Evolutionary conservation across 2,797 vertebrate species (phyloP), one percentile per base, ranked within the genome.

Genomic region (Clarias fuscus): DNA sequence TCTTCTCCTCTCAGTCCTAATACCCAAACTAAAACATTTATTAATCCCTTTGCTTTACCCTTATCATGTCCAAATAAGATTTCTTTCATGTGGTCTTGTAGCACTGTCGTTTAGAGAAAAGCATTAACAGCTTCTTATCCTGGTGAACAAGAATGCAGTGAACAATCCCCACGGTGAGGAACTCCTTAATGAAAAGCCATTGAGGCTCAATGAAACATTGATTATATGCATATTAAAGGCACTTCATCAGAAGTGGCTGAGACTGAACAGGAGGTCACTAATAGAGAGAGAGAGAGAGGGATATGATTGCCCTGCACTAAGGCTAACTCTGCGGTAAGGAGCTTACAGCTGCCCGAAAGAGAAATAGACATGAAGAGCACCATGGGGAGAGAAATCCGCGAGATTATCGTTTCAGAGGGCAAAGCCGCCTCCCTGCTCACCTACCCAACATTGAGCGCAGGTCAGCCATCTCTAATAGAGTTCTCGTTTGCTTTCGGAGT

Each of bases 401-500:
- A 94, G 93, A 95, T 94, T 93, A 94, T 92, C 82, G 88, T 89
- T 91, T 91, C 90, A 75, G 89, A 91, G 92, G 91, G 90, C 85
- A 53, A 71, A 71, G 70, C 71, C 48, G 65, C 85, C 64, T 80
- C 87, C 30, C 90, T 73, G 84, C 86, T 85, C 67, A 91, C 90
- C 90, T 89, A 92, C 90, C 91, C 91, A 90, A 93, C 93, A 94
- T 94, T 95, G 92, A 91, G 90, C 90, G 93, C 94, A 94, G 94
- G 94, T 95, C 95, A 96, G 90, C 93, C 94, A 93, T 94, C 91
- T 91, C 91, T 94, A 95, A 95, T 95, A 91, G 90, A 91, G 78
- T 87, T 92, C 88, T 92, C 76, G 86, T 90, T 91, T 90, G 75
- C 83, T 89, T 88, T 90, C 88, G 86, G 87, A 85, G 67, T 61